Evolutionary conservation across 1,140 invertebrate species (phyloP), one percentile per base, ranked within the genome.

Genomic region (Stenopsyche tienmushanensis): DNA sequence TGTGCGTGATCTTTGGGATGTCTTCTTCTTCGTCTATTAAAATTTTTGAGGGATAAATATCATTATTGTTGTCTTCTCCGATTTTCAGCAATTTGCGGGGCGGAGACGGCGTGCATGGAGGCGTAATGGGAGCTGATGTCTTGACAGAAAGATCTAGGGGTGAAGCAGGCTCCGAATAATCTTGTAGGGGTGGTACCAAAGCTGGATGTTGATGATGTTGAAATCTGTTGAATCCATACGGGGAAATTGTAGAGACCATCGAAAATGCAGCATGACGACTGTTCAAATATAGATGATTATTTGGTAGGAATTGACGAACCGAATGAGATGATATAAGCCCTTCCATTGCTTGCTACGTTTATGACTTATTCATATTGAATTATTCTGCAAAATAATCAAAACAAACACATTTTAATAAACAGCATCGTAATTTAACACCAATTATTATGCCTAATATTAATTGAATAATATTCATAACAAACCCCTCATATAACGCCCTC

Each of bases 51-150:
- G 39, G 21, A 13, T 42, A 41, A 1, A 42, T 58, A 15, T 52
- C 29, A 29, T 76, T 73, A 74, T 83, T 83, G 55, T 72, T 74
- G 58, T 80, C 77, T 44, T 80, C 78, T 15, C 65, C 42, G 64
- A 49, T 66, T 53, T 60, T 65, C 65, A 72, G 71, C 10, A 64
- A 17, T 62, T 64, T 78, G 41, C 67, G 65, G 2, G 67, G 69
- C 2, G 83, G 83, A 29, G 83, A 83, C 5, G 83, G 83, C 15
- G 83, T 85, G 58, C 83, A 84, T n/a, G 83, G 83, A 17, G 83
- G 83, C 20, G 83, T 85, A 52, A 85, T 85, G 47, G 83, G 82
- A 64, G 77, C 77, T 10, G 76, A 77, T 26, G 78, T 72, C 66
- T 83, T 81, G 3, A 84, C 62, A 23, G 83, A 84, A 15, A 85